Base-by-base conservation (phyloP, 2,113 vertebrate genomes). In the Chroicocephalus ridibundus region DNA sequence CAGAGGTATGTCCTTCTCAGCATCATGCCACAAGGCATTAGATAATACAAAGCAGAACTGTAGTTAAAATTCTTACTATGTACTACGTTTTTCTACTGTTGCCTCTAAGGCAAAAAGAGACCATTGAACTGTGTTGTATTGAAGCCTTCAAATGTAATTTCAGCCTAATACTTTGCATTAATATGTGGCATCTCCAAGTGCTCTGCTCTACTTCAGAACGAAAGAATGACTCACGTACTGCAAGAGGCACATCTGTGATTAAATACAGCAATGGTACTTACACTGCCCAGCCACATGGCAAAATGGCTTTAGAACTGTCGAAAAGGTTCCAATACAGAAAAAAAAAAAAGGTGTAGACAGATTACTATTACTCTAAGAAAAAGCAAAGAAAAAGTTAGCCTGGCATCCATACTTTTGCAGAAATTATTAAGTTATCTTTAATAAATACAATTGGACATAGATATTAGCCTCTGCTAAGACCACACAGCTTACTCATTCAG, bases 71-170 rank as follows among this genome's bases (percentile, higher is more conserved):
- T 92, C 77, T 90, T 95, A 86, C 80, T 91, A 83, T 82, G 88
- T 68, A 32, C 74, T 75, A 51, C 6, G 8, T 94, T 94, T 92
- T 91, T 80, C 77, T 64, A 76, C 74, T 72, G 66, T 85, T 97
- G 83, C 90, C 88, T 95, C 72, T 76, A 86, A 93, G 92, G 83
- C 69, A 96, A 88, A 93, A 89, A 81, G n/a, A 93, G 47, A 81
- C 80, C 69, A 71, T 60, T 68, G 91, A 92, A 81, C 38, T 75
- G n/a, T 81, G 70, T 58, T 83, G 60, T 88, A 94, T 34, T 93
- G 82, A 95, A 92, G 57, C 42, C 88, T 95, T 96, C 88, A 92
- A 95, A 95, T 46, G 65, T 62, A 93, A 96, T 94, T 97, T 93
- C 80, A 86, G 22, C 52, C 69, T 88, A 94, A 93, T 75, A 51